Conservation (phyloP, 1,140 invertebrate genomes). For the Phthorimaea operculella region DNA sequence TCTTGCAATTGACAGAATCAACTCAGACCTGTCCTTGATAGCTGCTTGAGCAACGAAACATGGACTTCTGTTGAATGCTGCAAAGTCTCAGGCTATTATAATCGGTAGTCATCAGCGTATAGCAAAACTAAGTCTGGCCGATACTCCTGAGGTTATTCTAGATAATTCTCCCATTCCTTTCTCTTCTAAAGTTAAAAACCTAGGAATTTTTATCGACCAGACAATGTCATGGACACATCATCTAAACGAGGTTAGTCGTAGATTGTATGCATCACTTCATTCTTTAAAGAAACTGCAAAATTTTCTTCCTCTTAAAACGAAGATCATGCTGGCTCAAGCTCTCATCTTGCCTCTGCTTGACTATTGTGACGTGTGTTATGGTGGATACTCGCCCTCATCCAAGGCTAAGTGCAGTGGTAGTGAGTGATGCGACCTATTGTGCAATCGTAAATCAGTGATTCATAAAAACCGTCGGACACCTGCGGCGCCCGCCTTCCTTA, state of each 20-base stretch:
- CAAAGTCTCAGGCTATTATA: neutral
- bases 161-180: neutral
- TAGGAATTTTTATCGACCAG: slow-evolving; percentile 3
- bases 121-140: neutral
- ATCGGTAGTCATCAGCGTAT: slow-evolving; percentile 3
- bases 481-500: no score
- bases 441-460: no score
- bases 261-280: slow-evolving; percentile 5
- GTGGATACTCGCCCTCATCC: no score
- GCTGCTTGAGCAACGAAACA: neutral
- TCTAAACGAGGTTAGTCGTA: slow-evolving; percentile 1
- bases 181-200: neutral
- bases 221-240: slow-evolving; percentile 6
- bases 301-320: slow-evolving; percentile 2
- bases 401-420: no score
- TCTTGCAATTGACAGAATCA: neutral
- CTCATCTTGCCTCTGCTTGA: slow-evolving; percentile 3
- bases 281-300: slow-evolving; percentile 3
- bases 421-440: no score
- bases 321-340: neutral
- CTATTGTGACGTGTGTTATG: no score
- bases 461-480: no score
- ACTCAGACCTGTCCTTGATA: neutral
- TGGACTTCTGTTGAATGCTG: neutral
- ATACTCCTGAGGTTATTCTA: neutral